phyloP scores from a whole-genome alignment of 2,888 invertebrate genomes.

The Amaurobius ferox region DNA sequence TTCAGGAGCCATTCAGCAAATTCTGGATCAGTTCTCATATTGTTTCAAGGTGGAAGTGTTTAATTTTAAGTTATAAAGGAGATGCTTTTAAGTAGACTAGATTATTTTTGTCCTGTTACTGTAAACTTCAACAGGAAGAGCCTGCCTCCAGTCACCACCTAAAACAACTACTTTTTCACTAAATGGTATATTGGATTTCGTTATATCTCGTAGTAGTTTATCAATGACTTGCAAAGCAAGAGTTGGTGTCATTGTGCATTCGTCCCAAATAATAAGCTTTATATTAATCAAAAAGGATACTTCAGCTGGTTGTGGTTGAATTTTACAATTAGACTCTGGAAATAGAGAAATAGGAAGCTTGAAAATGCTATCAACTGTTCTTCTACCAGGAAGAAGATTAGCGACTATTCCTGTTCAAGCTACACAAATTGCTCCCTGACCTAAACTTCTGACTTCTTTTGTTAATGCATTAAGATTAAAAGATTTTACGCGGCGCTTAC shows the following conservation, averaged over 20 bases:
- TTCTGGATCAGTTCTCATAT: not conserved
- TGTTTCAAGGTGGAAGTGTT: not conserved
- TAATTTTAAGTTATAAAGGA: not conserved
- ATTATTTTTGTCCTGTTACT: not conserved
- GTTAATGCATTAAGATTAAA: not conserved
- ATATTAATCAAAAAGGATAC: not conserved
- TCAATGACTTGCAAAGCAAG: slow-evolving; percentile 10
- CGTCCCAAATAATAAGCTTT: slow-evolving; percentile 32
- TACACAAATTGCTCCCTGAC: not conserved
- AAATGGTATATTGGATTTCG: slow-evolving; percentile 27
- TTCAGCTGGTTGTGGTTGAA: not conserved
- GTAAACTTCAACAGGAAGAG: slow-evolving; percentile 27
- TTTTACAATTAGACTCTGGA: not conserved
- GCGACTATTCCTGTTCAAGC: not conserved
- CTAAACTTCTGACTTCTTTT: not conserved
- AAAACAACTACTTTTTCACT: slow-evolving; percentile 52
- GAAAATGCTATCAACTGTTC: not conserved
- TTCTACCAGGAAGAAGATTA: not conserved
- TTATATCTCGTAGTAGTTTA: slow-evolving; percentile 40
- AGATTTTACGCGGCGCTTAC: too few species aligned
- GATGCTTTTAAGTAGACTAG: not conserved
- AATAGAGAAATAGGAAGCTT: slow-evolving; percentile 8
- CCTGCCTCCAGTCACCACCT: slow-evolving; percentile 66
- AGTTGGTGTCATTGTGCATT: slow-evolving; percentile 39
- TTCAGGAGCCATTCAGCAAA: not conserved